Conservation (phyloP, 1,140 invertebrate species). For the Planococcus citri region DNA sequence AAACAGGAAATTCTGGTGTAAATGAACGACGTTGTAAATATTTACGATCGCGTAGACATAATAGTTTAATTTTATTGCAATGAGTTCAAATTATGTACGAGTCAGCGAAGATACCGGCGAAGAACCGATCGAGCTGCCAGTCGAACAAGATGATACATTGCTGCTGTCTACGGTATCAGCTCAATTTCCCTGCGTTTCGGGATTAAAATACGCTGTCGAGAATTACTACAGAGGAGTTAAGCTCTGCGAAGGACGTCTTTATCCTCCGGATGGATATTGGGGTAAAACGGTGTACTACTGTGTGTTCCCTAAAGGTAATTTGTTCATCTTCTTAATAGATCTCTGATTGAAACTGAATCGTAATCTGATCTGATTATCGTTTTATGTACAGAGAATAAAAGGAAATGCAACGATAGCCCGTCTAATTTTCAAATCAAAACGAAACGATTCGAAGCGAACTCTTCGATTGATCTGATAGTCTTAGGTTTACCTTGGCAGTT, state of each 20-base stretch:
- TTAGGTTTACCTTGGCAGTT: conserved; percentile 95
- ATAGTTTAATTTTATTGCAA: neutral
- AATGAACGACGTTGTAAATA: neutral
- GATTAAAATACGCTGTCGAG: conserved; percentile 80
- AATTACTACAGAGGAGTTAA: conserved; percentile 74
- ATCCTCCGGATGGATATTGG: conserved; percentile 81
- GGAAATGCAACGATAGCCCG: conserved; percentile 85
- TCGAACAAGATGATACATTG: conserved; percentile 74
- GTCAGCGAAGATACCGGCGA: conserved; percentile 78
- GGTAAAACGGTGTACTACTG: conserved; percentile 73
- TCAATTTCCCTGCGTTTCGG: conserved; percentile 84
- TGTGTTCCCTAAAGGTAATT: conserved; percentile 92
- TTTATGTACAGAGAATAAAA: conserved; percentile 69
- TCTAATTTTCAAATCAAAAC: conserved; percentile 82
- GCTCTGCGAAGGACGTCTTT: conserved; percentile 68
- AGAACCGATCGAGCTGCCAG: conserved; percentile 82
- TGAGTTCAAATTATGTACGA: conserved; percentile 37
- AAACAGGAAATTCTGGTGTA: neutral
- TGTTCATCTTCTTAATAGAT: conserved; percentile 13
- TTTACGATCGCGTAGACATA: neutral
- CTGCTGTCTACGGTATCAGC: conserved; percentile 73
- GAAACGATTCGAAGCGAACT: conserved; percentile 76
- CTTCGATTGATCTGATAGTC: conserved; percentile 93
- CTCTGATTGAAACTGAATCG: neutral
- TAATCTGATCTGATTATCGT: neutral